Base-by-base conservation (phyloP, 2,113 vertebrate genomes). In the Trematocara zebra region DNA sequence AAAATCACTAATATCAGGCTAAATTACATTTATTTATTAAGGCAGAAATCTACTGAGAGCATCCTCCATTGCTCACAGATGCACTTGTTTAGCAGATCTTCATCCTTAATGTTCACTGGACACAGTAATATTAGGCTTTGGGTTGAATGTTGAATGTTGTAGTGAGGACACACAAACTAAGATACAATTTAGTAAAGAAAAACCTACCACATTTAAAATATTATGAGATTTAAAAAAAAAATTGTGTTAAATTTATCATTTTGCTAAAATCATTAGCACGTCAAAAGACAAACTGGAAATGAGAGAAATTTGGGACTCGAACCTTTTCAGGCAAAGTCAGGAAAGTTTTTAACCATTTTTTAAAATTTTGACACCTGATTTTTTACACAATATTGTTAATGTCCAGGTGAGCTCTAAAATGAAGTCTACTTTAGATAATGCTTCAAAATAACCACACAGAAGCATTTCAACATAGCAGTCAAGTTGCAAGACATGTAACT, bases 141-240 rank as follows among this genome's bases (percentile, higher is more conserved):
- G 10, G 23, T 49, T 76, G 42, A 49, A 76, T 18, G 42, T 18
- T 31, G 26, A 49, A 76, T 18, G 23, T 18, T 31, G 26, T 18
- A 47, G 14, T 14, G 40, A 26, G n/a, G n/a, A 40, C n/a, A 69
- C 14, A 42, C 31, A 44, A 72, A 44, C 67, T 0, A 26, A 49
- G 42, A 64, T 44, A 17, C 5, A 42, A 44, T 72, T 44, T 15
- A 26, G 67, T 72, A 44, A 72, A 72, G 61, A 40, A 67, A 72
- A 72, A 26, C 3, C 17, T 28, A 12, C 0, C 3, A 31, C 9
- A 49, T 49, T 49, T 3, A 49, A 74, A 74, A 74, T 74, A 47
- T 28, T 47, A 11, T 28, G 23, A 47, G 0, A 47, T 28, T 47
- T 40, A 0, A 0, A 0, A 1, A 11, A 17, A 72, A 0, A 23